Conservation (phyloP, 2,888 invertebrate genomes). For the Buathra laborator region DNA sequence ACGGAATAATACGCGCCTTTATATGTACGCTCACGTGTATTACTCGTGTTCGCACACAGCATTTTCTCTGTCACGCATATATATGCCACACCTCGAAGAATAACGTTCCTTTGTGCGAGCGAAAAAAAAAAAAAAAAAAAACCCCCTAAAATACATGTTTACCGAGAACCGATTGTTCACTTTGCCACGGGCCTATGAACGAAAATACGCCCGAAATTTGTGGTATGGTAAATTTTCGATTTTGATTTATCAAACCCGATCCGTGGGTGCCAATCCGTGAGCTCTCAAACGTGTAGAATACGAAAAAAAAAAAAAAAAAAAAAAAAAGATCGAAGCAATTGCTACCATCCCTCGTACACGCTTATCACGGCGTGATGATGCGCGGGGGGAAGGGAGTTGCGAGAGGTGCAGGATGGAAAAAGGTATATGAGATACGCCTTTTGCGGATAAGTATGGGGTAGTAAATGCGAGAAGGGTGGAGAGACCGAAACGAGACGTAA, state of each 20-base stretch:
- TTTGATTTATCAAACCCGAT: not conserved
- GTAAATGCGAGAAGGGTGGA: slow-evolving; percentile 31
- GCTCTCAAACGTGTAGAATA: not conserved
- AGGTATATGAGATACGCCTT: slow-evolving; percentile 46
- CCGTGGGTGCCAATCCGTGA: not conserved
- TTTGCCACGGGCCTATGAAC: not conserved
- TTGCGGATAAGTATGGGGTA: slow-evolving; percentile 54
- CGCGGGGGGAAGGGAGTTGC: not conserved
- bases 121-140: not conserved
- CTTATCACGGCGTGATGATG: slow-evolving; percentile 48
- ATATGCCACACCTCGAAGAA: slow-evolving; percentile 6
- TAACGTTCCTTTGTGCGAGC: not conserved
- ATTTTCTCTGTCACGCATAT: not conserved
- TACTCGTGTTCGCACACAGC: slow-evolving; percentile 7
- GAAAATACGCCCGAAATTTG: not conserved
- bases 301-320: slow-evolving; percentile 27
- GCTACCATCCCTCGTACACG: not conserved
- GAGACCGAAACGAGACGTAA: slow-evolving; percentile 68
- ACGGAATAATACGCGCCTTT: slow-evolving; percentile 53
- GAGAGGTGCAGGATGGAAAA: slow-evolving; percentile 12
- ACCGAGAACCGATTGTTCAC: slow-evolving; percentile 1
- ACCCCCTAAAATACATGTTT: not conserved
- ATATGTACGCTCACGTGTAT: slow-evolving; percentile 20
- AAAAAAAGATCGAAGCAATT: slow-evolving; percentile 23
- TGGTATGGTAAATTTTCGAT: not conserved